Conservation (phyloP, 1,140 invertebrate species). For the Panulirus ornatus region DNA sequence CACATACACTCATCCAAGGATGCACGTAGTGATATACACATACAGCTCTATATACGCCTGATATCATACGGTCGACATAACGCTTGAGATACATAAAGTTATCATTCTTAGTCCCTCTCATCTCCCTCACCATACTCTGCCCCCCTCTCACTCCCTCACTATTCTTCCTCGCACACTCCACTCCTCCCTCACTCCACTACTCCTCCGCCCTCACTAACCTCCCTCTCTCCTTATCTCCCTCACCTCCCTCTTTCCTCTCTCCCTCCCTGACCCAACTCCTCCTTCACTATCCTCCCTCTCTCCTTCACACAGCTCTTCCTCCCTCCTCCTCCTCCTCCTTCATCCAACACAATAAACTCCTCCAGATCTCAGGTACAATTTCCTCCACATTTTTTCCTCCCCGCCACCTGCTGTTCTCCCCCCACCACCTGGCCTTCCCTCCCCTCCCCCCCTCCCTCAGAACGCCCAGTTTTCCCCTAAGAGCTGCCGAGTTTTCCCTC, state of each 20-base stretch:
- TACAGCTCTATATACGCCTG: neutral
- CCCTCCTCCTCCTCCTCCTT: neutral
- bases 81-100: neutral
- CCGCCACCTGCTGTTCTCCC: no score
- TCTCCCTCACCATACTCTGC: neutral
- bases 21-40: conserved; percentile 19
- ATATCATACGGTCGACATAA: neutral
- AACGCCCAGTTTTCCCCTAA: neutral
- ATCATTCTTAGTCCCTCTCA: neutral
- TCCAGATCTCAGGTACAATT: neutral
- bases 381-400: no score
- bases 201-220: neutral
- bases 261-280: neutral
- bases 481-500: no score
- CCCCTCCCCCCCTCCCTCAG: neutral
- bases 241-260: neutral
- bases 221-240: neutral
- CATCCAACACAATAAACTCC: no score
- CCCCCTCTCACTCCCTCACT: neutral
- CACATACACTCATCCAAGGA: neutral
- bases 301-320: neutral
- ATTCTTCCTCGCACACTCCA: neutral
- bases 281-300: neutral
- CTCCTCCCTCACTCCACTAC: neutral
- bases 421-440: neutral